Conservation (phyloP, 2,888 invertebrate genomes). For the Conops quadrifasciatus region DNA sequence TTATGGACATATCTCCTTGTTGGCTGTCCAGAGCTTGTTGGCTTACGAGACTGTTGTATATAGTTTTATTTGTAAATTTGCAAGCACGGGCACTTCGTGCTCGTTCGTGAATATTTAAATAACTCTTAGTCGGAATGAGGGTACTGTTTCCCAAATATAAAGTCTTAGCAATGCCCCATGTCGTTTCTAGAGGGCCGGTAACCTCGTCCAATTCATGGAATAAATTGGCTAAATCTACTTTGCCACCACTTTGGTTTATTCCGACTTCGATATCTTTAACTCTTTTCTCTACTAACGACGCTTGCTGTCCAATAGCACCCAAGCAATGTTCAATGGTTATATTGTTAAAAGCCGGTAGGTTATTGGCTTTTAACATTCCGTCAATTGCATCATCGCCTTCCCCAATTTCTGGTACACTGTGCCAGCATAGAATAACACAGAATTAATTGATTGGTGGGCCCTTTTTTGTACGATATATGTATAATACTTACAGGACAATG, state of each 20-base stretch:
- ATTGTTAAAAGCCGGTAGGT: slow-evolving; percentile 81
- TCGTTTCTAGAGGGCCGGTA: slow-evolving; percentile 78
- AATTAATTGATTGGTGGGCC: not conserved
- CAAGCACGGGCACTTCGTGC: slow-evolving; percentile 77
- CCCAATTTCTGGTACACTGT: slow-evolving; percentile 82
- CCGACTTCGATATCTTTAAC: slow-evolving; percentile 75
- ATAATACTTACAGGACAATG: slow-evolving; percentile 56
- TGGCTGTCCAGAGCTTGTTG: slow-evolving; percentile 41
- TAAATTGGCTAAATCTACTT: slow-evolving; percentile 70
- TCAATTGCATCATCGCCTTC: slow-evolving; percentile 82
- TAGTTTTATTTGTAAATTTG: slow-evolving; percentile 73
- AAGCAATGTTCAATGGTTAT: slow-evolving; percentile 86
- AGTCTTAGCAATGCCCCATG: slow-evolving; percentile 88
- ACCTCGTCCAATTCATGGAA: slow-evolving; percentile 79
- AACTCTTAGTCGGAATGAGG: slow-evolving; percentile 81
- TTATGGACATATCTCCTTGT: slow-evolving; percentile 9
- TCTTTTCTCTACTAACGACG: slow-evolving; percentile 81
- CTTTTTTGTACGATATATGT: slow-evolving; percentile 27
- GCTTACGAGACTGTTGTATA: slow-evolving; percentile 49
- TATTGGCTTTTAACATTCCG: slow-evolving; percentile 74
- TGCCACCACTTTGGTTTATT: slow-evolving; percentile 55
- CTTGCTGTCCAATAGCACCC: slow-evolving; percentile 83
- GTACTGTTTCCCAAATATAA: slow-evolving; percentile 82
- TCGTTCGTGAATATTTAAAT: slow-evolving; percentile 81
- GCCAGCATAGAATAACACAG: not conserved